These are phyloP conservation scores for Carcharodon carcharias DNA, from an alignment of 2,797 vertebrate species.

Conservation along the genomic window DNA sequence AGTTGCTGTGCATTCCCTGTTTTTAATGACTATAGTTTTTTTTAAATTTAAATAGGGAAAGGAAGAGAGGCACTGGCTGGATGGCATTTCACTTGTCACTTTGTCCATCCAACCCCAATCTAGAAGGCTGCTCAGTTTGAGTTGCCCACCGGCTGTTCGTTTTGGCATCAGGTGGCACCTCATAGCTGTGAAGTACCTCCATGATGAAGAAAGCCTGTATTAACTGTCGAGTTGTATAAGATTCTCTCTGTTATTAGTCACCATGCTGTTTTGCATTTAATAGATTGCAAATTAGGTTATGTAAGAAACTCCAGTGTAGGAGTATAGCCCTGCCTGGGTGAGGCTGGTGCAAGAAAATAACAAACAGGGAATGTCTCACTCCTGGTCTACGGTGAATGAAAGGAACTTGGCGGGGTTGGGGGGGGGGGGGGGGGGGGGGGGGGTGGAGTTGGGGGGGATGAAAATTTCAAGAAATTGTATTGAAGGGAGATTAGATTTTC, in stretches of 20 bases:
- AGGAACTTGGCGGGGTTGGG: neutral
- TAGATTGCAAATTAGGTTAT: neutral
- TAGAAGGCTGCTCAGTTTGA: neutral
- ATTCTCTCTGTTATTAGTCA: neutral
- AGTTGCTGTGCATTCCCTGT: neutral
- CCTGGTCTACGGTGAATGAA: neutral
- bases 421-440: no score
- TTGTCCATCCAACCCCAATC: neutral
- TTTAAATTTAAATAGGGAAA: neutral
- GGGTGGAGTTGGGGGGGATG: no score
- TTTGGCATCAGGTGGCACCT: neutral
- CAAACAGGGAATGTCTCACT: neutral
- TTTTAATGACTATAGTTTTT: neutral
- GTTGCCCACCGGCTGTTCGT: neutral
- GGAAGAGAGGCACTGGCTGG: neutral
- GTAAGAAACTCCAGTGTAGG: constrained; percentile 5
- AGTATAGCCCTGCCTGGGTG: neutral
- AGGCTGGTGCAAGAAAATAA: neutral
- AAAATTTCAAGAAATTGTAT: neutral
- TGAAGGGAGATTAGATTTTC: neutral
- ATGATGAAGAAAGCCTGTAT: neutral
- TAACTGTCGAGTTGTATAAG: neutral
- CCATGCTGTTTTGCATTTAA: neutral
- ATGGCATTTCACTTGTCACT: no score
- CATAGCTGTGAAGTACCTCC: neutral